Conservation (phyloP, 2,888 invertebrate genomes). For the Andrena haemorrhoa region DNA sequence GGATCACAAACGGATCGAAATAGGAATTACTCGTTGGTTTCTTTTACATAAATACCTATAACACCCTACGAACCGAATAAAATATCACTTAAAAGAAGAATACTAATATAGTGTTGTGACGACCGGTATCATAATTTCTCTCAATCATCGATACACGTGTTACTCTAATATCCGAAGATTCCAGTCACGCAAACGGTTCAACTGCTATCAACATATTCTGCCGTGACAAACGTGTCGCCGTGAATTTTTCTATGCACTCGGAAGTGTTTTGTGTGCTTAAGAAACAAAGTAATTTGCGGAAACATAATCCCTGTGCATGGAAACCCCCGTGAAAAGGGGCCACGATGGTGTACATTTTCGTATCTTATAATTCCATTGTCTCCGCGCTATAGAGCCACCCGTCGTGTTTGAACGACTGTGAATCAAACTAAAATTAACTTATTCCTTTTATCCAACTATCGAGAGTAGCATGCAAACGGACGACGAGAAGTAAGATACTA, state of each 20-base stretch:
- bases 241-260: constrained; percentile 32
- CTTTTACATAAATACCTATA: constrained; percentile 34
- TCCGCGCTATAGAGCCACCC: constrained; percentile 67
- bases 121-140: constrained; percentile 16
- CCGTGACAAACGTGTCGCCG: constrained; percentile 19
- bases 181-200: constrained; percentile 19
- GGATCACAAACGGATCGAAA: constrained; percentile 50
- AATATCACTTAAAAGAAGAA: constrained; percentile 31
- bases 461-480: constrained; percentile 68
- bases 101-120: constrained; percentile 36
- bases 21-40: constrained; percentile 11
- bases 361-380: constrained; percentile 68
- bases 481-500: constrained; percentile 64
- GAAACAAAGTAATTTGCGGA: constrained; percentile 19
- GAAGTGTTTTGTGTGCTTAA: constrained; percentile 38
- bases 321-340: constrained; percentile 64
- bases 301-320: constrained; percentile 53
- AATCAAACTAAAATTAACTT: constrained; percentile 75
- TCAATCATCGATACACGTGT: constrained; percentile 3
- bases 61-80: constrained; percentile 31
- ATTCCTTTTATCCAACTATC: constrained; percentile 72
- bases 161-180: constrained; percentile 21
- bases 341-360: constrained; percentile 62
- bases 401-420: constrained; percentile 74
- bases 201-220: constrained; percentile 30